These are phyloP conservation scores for Rhagonycha lutea DNA, from an alignment of 2,888 invertebrate species.

Conservation along the genomic window DNA sequence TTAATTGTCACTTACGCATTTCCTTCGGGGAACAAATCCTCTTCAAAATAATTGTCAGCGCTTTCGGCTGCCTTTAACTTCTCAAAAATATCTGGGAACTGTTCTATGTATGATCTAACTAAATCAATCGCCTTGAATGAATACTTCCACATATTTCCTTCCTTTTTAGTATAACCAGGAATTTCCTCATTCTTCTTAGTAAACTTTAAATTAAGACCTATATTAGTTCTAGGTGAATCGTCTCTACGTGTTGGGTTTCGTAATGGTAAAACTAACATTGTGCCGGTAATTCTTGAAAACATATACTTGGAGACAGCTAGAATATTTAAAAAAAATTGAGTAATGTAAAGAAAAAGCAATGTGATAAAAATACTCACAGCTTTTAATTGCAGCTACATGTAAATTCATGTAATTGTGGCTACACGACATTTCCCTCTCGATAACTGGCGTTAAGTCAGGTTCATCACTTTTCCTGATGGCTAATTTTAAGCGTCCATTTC, in stretches of 20 bases:
- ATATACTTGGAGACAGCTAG: slow-evolving; percentile 70
- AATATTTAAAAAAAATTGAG: slow-evolving; percentile 27
- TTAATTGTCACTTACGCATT: slow-evolving; percentile 32
- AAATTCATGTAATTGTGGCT: slow-evolving; percentile 60
- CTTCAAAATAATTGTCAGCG: slow-evolving; percentile 67
- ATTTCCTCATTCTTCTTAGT: slow-evolving; percentile 77
- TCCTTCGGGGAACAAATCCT: slow-evolving; percentile 63
- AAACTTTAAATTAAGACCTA: slow-evolving; percentile 91
- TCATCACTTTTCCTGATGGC: slow-evolving; percentile 58
- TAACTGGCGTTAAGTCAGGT: slow-evolving; percentile 55
- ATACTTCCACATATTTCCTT: slow-evolving; percentile 77
- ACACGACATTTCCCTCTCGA: slow-evolving; percentile 45
- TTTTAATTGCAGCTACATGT: slow-evolving; percentile 57
- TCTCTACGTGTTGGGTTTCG: slow-evolving; percentile 50
- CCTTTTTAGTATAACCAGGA: slow-evolving; percentile 80
- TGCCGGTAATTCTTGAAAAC: slow-evolving; percentile 85
- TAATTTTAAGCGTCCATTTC: slow-evolving; percentile 66
- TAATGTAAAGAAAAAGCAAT: background rate
- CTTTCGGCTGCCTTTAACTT: slow-evolving; percentile 55
- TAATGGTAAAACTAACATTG: slow-evolving; percentile 69
- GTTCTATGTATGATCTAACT: slow-evolving; percentile 69
- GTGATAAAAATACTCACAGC: background rate
- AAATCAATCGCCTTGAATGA: slow-evolving; percentile 74
- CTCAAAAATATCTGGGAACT: slow-evolving; percentile 77
- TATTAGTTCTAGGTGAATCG: slow-evolving; percentile 66